Conservation (phyloP, 2,888 invertebrate genomes). For the Orthosia incerta region DNA sequence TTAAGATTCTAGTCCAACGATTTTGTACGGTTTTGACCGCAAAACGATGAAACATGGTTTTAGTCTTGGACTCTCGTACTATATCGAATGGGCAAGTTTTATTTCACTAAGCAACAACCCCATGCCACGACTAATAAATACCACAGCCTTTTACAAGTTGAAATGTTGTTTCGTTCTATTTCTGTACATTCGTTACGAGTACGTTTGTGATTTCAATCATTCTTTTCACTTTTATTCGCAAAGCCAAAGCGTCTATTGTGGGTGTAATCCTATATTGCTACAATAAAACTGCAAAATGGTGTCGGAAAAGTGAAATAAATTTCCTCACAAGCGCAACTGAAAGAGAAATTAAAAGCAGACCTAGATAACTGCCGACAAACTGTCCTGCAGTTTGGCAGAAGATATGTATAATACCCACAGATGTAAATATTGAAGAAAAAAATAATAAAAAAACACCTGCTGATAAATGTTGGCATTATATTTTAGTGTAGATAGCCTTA, state of each 20-base stretch:
- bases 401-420: too few species aligned
- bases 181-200: constrained; percentile 37
- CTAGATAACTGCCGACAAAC: too few species aligned
- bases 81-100: constrained; percentile 33
- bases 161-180: constrained; percentile 39
- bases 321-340: constrained; percentile 21
- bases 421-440: too few species aligned
- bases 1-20: too few species aligned
- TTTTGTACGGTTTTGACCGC: too few species aligned
- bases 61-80: too few species aligned
- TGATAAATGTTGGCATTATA: constrained; percentile 28
- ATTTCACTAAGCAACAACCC: constrained; percentile 30
- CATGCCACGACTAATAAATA: constrained; percentile 33
- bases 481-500: constrained; percentile 2
- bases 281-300: constrained; percentile 41
- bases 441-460: constrained; percentile 29
- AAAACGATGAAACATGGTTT: too few species aligned
- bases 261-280: constrained; percentile 49
- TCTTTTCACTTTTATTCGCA: constrained; percentile 52
- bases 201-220: constrained; percentile 49
- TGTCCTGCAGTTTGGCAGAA: too few species aligned
- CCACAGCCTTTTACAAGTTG: constrained; percentile 16
- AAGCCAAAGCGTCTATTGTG: constrained; percentile 31
- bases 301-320: constrained; percentile 32
- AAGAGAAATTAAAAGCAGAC: constrained; percentile 35